These are phyloP conservation scores for Cephalopachus bancanus DNA, from an alignment of 2,797 vertebrate species.

Conservation along the genomic window DNA sequence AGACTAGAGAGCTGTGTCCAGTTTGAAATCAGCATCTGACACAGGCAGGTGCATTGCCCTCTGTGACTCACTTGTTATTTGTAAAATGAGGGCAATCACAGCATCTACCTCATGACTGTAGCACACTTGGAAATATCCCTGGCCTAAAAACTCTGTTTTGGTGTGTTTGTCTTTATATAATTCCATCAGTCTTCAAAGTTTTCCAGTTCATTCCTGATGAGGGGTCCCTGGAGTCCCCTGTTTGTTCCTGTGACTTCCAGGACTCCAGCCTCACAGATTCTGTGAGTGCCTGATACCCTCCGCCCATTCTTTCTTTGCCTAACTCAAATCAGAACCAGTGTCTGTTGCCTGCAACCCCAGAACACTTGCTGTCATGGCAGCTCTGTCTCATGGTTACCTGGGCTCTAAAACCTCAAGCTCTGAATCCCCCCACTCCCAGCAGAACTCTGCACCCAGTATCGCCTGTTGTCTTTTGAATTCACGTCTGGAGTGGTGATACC, in stretches of 20 bases:
- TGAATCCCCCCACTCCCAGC: neutral
- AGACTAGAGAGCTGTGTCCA: neutral
- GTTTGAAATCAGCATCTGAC: neutral
- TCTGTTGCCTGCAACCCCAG: neutral
- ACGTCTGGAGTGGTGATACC: neutral
- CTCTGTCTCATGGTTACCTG: neutral
- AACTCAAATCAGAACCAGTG: neutral
- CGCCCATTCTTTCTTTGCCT: neutral
- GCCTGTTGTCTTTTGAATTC: slow-evolving; percentile 33
- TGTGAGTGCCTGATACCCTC: neutral
- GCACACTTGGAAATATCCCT: neutral
- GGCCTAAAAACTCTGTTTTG: neutral
- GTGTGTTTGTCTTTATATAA: neutral
- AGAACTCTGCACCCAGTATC: neutral
- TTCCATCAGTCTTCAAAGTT: neutral
- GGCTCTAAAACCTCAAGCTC: neutral
- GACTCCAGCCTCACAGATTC: neutral
- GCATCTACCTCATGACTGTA: neutral
- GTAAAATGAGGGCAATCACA: neutral
- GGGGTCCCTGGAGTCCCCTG: neutral
- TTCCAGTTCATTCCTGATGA: neutral
- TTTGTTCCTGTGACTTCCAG: neutral
- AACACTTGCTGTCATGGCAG: neutral
- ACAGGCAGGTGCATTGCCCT: neutral
- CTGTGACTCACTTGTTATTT: neutral